Percentiles rank a stretch among this genome's conserved stretches.
phyloP scores from a whole-genome alignment of 2,888 invertebrate species.

The Coenonympha glycerion region DNA sequence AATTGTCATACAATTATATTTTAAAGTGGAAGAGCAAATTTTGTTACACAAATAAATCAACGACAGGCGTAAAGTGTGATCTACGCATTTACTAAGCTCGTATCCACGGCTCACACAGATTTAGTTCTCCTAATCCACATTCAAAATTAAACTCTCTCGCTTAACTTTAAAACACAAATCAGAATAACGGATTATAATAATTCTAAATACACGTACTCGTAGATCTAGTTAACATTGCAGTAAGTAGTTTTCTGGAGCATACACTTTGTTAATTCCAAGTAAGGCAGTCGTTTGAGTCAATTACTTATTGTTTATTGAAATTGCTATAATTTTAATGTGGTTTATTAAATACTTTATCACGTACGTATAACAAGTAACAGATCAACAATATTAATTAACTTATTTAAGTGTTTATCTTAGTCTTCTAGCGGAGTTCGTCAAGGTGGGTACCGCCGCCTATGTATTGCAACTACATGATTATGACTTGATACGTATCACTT shows the following conservation, averaged over 20 bases:
- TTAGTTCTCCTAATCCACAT: conserved; percentile 12
- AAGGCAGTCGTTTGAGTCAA: conserved; percentile 31
- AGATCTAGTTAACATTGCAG: conserved; percentile 11
- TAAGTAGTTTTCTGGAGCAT: conserved; percentile 32
- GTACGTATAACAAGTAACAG: conserved; percentile 37
- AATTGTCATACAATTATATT: too few species aligned
- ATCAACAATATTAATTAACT: too few species aligned
- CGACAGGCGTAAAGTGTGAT: conserved; percentile 32
- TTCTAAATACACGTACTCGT: conserved; percentile 14
- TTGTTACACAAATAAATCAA: conserved; percentile 35
- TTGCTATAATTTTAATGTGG: conserved; percentile 31
- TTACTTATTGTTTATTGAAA: conserved; percentile 15
- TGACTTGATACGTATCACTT: too few species aligned
- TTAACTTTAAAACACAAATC: conserved; percentile 10
- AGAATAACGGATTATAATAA: not conserved
- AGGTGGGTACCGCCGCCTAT: too few species aligned
- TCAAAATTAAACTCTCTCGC: conserved; percentile 17
- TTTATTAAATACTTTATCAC: conserved; percentile 28
- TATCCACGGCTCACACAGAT: conserved; percentile 18
- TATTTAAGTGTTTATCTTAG: too few species aligned
- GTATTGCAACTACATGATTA: too few species aligned
- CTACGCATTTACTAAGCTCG: conserved; percentile 27
- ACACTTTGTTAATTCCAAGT: conserved; percentile 31
- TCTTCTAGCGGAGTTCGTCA: too few species aligned
- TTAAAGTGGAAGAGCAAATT: conserved; percentile 29